Evolutionary conservation across 2,113 vertebrate species (phyloP).

Genomic region (Vireo altiloquus): DNA sequence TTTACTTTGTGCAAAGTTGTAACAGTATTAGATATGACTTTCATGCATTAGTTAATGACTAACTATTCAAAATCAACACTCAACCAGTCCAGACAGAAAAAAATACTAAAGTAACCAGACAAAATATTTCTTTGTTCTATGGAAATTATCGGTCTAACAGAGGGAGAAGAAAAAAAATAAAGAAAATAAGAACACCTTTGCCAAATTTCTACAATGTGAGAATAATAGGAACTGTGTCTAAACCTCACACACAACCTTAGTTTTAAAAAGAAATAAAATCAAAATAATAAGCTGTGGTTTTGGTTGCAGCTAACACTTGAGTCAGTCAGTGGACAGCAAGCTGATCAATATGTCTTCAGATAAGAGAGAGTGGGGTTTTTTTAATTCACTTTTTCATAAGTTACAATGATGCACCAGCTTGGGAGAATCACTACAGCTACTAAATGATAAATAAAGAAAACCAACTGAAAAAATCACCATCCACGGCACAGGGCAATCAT

Average conservation of each 20-base stretch:
- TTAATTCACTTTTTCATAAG: background rate
- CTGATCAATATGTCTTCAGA: background rate
- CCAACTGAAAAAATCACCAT: background rate
- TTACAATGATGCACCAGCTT: background rate
- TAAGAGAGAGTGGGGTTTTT: background rate
- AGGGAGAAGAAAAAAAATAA: rapidly evolving
- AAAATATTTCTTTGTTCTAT: background rate
- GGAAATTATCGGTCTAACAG: background rate
- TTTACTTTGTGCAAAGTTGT: background rate
- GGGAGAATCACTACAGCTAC: background rate
- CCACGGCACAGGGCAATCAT: background rate
- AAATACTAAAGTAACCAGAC: background rate
- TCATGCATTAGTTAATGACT: background rate
- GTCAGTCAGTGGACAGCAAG: background rate
- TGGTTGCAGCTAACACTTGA: background rate
- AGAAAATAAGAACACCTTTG: background rate
- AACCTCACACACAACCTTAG: background rate
- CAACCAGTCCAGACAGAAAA: background rate
- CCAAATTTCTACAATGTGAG: background rate
- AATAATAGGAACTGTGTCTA: background rate
- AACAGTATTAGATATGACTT: background rate
- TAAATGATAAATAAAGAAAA: slow-evolving; percentile 5
- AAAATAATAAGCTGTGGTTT: background rate
- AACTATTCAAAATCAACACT: background rate
- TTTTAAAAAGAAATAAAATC: background rate